These are phyloP conservation scores for Germaria angustata DNA, from an alignment of 2,888 invertebrate genomes.

Conservation along the genomic window DNA sequence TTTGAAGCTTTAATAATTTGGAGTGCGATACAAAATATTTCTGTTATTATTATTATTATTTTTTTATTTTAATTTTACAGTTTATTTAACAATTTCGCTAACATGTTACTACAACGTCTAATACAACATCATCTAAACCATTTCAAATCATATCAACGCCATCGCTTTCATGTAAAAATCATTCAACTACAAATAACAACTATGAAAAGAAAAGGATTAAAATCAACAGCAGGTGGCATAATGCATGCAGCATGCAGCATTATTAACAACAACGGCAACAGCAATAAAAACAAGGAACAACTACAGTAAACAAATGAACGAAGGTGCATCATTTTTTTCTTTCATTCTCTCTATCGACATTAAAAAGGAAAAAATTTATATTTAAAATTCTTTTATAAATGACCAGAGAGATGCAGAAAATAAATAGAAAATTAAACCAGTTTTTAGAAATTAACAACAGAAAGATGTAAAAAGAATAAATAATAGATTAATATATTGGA, in stretches of 20 bases:
- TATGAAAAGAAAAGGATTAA: slow-evolving; percentile 47
- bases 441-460: slow-evolving; percentile 37
- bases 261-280: background rate
- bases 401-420: slow-evolving; percentile 12
- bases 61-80: slow-evolving; percentile 28
- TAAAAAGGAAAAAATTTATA: slow-evolving; percentile 31
- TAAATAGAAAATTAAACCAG: slow-evolving; percentile 45
- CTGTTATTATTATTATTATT: background rate
- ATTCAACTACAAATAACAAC: slow-evolving; percentile 53
- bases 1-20: background rate
- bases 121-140: slow-evolving; percentile 34
- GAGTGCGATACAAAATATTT: background rate
- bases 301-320: background rate
- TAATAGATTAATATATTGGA: background rate
- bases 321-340: slow-evolving; percentile 23
- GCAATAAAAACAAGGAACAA: slow-evolving; percentile 14
- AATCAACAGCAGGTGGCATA: slow-evolving; percentile 64
- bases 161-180: slow-evolving; percentile 59
- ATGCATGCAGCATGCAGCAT: slow-evolving; percentile 37
- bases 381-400: slow-evolving; percentile 59
- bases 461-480: slow-evolving; percentile 15
- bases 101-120: slow-evolving; percentile 31
- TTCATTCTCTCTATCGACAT: slow-evolving; percentile 36
- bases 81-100: slow-evolving; percentile 31
- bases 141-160: slow-evolving; percentile 62